These are phyloP conservation scores for Gavia stellata DNA, from an alignment of 2,113 vertebrate species.

Conservation along the genomic window DNA sequence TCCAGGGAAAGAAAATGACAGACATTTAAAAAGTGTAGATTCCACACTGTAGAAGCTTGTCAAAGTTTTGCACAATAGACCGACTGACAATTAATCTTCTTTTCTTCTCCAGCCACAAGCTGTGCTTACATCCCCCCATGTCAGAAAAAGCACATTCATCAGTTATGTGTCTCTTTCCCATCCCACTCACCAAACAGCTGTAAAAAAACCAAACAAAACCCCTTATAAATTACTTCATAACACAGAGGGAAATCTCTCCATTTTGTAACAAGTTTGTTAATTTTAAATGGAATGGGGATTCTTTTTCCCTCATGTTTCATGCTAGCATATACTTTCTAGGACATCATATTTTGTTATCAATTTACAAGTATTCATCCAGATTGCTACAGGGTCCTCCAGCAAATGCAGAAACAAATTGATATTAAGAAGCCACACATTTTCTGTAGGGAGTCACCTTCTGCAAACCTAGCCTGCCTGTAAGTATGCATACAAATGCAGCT, in stretches of 20 bases:
- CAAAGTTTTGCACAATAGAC: not conserved
- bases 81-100: not conserved
- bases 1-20: not conserved
- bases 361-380: conserved; percentile 43
- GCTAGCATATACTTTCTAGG: not conserved
- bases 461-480: conserved; percentile 43
- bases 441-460: conserved; percentile 54
- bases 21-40: not conserved
- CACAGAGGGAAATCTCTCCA: conserved; percentile 44
- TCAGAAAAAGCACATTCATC: conserved; percentile 26
- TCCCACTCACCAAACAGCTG: conserved; percentile 51
- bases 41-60: not conserved
- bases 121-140: not conserved
- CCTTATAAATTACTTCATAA: conserved; percentile 43
- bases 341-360: conserved; percentile 49
- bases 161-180: conserved; percentile 64
- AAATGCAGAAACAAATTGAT: conserved; percentile 54
- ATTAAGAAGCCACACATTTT: conserved; percentile 52
- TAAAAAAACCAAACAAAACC: not conserved
- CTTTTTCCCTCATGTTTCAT: conserved; percentile 17
- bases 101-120: not conserved
- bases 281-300: conserved; percentile 24
- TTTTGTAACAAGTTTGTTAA: conserved; percentile 22
- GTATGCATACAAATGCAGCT: conserved; percentile 33
- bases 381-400: conserved; percentile 33